Evolutionary conservation across 2,113 vertebrate genomes (phyloP), one percentile per base, ranked within the genome.

Genomic region (Argyrosomus japonicus): DNA sequence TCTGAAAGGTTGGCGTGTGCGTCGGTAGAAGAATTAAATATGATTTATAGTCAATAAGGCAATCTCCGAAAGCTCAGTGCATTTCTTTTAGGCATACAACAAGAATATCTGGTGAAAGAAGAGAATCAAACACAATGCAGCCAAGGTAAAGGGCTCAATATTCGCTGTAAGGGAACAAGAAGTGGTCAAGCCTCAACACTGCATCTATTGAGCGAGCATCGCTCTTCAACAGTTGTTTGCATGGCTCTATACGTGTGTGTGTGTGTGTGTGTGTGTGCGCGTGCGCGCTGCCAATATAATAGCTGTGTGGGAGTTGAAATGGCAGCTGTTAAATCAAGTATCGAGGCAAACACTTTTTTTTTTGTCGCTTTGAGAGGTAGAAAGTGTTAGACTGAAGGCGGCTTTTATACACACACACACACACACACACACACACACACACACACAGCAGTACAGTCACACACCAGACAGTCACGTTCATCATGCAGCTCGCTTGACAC

Each of bases 251-350:
- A 71, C 60, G 63, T 83, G 81, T 56, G 63, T 43, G 60, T 65
- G 15, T 47, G 61, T 47, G 50, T 57, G 74, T 32, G 51, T 61
- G 61, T 53, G 68, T 48, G 73, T 27, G 73, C 50, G 54, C 58
- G 62, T 40, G 71, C 36, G 64, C 32, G 75, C 0, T 68, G 60
- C 58, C 68, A 73, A 19, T 65, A 58, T 83, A 82, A 87, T 70
- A 29, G 72, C 73, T 69, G 87, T 53, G 90, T 90, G 83, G 92
- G 87, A 87, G 90, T 81, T 40, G 76, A 91, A 83, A 91, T 90
- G 84, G 79, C 86, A 90, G 78, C 85, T 88, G 86, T 90, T 89
- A 89, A 91, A 89, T 77, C 75, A 78, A 91, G 80, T 74, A 86
- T 85, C 51, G 63, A 82, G 68, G 82, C 80, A 80, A 83, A 72